Evolutionary conservation across 2,797 vertebrate genomes (phyloP).

Genomic region (Coreius guichenoti): DNA sequence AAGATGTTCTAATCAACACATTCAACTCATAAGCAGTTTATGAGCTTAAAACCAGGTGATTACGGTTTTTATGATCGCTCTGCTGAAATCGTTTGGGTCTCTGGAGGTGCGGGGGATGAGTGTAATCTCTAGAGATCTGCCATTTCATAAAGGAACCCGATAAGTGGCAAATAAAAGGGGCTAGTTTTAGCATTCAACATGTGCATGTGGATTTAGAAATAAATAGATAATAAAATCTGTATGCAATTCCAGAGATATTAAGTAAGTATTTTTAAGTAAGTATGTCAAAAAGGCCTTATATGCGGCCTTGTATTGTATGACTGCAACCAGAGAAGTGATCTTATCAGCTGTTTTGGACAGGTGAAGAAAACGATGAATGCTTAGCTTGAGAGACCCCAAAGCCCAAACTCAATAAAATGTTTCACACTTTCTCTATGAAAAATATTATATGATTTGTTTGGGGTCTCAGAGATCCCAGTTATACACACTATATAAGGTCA

Average conservation of each 20-base stretch:
- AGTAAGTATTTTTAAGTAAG: slow-evolving; percentile 6
- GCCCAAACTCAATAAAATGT: neutral
- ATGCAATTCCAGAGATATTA: slow-evolving; percentile 3
- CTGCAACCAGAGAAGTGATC: neutral
- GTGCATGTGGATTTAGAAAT: slow-evolving; percentile 23
- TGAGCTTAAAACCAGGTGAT: slow-evolving; percentile 86
- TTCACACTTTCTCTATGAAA: neutral
- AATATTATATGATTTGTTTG: neutral
- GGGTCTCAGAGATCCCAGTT: neutral
- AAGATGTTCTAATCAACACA: slow-evolving; percentile 88
- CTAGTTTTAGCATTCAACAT: slow-evolving; percentile 1
- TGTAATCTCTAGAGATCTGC: slow-evolving; percentile 55
- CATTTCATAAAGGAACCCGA: slow-evolving; percentile 39
- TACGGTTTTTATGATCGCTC: slow-evolving; percentile 77
- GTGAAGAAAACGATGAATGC: neutral
- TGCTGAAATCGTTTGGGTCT: slow-evolving; percentile 72
- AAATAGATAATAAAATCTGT: slow-evolving; percentile 21
- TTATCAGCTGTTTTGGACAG: slow-evolving; percentile 2
- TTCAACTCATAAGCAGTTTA: slow-evolving; percentile 89
- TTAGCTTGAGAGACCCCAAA: neutral
- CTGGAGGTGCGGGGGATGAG: slow-evolving; percentile 62
- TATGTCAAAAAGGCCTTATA: neutral
- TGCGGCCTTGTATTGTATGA: neutral
- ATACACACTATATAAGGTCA: neutral
- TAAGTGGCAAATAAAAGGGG: slow-evolving; percentile 28